phyloP scores from a whole-genome alignment of 2,888 invertebrate genomes.

The Bombylius major region DNA sequence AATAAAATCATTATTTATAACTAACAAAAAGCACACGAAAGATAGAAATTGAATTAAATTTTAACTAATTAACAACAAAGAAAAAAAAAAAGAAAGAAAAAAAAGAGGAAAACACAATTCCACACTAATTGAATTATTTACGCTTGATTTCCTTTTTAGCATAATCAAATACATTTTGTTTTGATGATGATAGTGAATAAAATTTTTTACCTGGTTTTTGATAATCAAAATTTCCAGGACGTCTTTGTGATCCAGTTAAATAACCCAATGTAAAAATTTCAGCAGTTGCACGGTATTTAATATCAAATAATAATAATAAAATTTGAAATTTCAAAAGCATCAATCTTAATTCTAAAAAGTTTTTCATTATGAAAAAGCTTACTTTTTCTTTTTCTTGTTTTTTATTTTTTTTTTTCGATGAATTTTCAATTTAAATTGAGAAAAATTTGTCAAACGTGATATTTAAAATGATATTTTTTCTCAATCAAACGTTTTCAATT shows the following conservation, averaged over 20 bases:
- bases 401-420: too few species aligned
- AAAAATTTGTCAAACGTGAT: too few species aligned
- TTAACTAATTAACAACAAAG: not conserved
- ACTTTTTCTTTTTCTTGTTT: too few species aligned
- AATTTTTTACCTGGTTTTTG: conserved; percentile 50
- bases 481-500: too few species aligned
- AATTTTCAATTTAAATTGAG: too few species aligned
- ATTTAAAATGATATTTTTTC: too few species aligned
- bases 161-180: too few species aligned
- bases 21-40: not conserved
- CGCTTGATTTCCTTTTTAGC: too few species aligned
- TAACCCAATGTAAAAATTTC: conserved; percentile 70
- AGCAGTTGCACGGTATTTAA: conserved; percentile 21
- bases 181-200: not conserved
- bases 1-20: not conserved
- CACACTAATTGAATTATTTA: too few species aligned
- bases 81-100: too few species aligned
- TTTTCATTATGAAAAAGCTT: not conserved
- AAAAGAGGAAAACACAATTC: too few species aligned
- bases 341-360: not conserved
- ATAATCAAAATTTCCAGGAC: conserved; percentile 65
- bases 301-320: conserved; percentile 5
- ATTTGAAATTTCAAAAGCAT: conserved; percentile 6
- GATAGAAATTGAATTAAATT: not conserved
- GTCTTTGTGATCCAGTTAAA: conserved; percentile 70